These are phyloP conservation scores for Synchiropus splendidus DNA, from an alignment of 2,113 vertebrate species.

Conservation along the genomic window DNA sequence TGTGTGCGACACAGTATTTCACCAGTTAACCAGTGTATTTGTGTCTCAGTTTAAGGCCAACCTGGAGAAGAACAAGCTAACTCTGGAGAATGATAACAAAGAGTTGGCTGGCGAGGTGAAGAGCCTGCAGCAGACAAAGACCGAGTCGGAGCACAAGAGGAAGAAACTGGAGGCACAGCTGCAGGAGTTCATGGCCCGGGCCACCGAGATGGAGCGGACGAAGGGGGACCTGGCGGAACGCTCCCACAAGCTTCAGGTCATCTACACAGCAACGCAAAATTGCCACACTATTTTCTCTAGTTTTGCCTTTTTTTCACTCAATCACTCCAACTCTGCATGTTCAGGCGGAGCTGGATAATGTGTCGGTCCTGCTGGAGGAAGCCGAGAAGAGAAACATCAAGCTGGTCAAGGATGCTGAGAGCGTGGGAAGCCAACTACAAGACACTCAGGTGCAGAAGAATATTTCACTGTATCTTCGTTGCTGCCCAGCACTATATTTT, in stretches of 20 bases:
- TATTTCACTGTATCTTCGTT: too few relatives aligned
- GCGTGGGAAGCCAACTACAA: slow-evolving; percentile 87
- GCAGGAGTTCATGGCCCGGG: slow-evolving; percentile 80
- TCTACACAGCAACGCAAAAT: neutral
- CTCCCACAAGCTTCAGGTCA: slow-evolving; percentile 84
- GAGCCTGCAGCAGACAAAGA: slow-evolving; percentile 82
- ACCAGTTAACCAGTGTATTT: too few relatives aligned
- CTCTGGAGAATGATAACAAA: slow-evolving; percentile 88
- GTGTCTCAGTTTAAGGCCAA: slow-evolving; percentile 78
- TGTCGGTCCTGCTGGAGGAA: slow-evolving; percentile 83
- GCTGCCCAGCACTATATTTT: too few relatives aligned
- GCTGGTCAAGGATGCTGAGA: slow-evolving; percentile 82
- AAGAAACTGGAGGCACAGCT: slow-evolving; percentile 90
- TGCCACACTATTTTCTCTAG: neutral
- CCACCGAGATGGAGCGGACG: slow-evolving; percentile 76
- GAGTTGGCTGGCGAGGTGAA: slow-evolving; percentile 88
- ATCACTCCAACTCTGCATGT: slow-evolving; percentile 25
- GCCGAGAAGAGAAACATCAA: slow-evolving; percentile 93
- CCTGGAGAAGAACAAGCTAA: slow-evolving; percentile 94
- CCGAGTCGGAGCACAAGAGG: slow-evolving; percentile 87
- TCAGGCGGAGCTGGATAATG: slow-evolving; percentile 83
- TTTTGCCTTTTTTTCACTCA: neutral
- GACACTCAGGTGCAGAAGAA: slow-evolving; percentile 80
- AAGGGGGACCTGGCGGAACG: slow-evolving; percentile 81
- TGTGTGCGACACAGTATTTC: neutral